These are phyloP conservation scores for Papilio elwesi DNA, from an alignment of 2,888 invertebrate genomes.

Conservation along the genomic window DNA sequence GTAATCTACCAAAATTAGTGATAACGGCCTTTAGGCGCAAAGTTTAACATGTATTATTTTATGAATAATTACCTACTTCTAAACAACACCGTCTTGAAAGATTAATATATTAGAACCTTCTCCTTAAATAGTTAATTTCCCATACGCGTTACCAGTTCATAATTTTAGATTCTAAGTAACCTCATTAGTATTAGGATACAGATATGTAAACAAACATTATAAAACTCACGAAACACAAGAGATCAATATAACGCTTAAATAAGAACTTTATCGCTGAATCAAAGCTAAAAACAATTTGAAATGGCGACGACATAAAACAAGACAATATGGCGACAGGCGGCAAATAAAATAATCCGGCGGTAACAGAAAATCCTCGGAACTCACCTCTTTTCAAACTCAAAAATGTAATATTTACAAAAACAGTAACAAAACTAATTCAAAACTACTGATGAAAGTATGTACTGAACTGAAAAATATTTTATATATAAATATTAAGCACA, in stretches of 20 bases:
- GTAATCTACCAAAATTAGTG: constrained; percentile 8
- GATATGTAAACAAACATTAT: neutral
- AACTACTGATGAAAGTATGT: neutral
- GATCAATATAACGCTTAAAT: neutral
- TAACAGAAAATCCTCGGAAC: neutral
- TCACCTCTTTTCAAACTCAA: constrained; percentile 11
- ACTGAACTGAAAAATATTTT: neutral
- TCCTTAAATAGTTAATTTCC: neutral
- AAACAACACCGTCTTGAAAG: neutral
- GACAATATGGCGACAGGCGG: constrained; percentile 24
- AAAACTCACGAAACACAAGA: neutral
- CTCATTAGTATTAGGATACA: neutral
- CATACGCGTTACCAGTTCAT: neutral
- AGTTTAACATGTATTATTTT: neutral
- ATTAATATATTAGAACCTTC: neutral
- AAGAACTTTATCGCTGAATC: neutral
- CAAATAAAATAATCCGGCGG: neutral
- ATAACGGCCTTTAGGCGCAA: neutral
- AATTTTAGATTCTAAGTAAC: neutral
- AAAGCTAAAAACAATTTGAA: neutral
- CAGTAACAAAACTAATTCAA: neutral
- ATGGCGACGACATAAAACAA: constrained; percentile 10
- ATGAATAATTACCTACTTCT: neutral
- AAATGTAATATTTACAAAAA: neutral
- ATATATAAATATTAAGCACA: neutral